These are phyloP conservation scores for Echiichthys vipera DNA, from an alignment of 2,797 vertebrate species.

Conservation along the genomic window DNA sequence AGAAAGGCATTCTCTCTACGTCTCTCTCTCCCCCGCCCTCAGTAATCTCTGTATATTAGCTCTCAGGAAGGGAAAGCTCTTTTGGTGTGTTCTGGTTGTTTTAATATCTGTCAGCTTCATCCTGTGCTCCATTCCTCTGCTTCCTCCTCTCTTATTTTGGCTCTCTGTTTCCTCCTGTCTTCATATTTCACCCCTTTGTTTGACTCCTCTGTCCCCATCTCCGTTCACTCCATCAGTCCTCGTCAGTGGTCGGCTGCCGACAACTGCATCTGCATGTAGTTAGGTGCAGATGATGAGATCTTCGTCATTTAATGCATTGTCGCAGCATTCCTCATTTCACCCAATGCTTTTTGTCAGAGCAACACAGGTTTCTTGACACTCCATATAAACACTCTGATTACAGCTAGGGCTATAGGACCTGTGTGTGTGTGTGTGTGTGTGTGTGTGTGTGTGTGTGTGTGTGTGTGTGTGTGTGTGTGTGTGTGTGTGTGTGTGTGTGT, in stretches of 20 bases:
- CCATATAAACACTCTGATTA: conserved; percentile 79
- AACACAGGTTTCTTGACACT: conserved; percentile 65
- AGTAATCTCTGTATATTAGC: conserved; percentile 88
- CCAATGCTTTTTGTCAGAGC: conserved; percentile 71
- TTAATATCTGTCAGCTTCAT: conserved; percentile 89
- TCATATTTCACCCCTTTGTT: conserved; percentile 86
- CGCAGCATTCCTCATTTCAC: conserved; percentile 66
- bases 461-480: conserved; percentile 4
- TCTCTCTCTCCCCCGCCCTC: conserved; percentile 58
- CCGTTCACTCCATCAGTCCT: conserved; percentile 76
- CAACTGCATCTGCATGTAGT: conserved; percentile 35
- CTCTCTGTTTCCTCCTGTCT: conserved; percentile 84
- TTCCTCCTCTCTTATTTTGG: conserved; percentile 82
- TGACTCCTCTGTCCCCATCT: conserved; percentile 85
- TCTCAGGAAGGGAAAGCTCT: conserved; percentile 83
- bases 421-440: conserved; percentile 30
- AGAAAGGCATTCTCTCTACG: conserved; percentile 36
- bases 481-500: background rate
- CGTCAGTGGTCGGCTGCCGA: conserved; percentile 49
- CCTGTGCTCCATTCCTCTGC: conserved; percentile 85
- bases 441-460: conserved; percentile 26
- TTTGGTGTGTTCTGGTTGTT: conserved; percentile 81
- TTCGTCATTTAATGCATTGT: conserved; percentile 52
- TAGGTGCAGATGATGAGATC: conserved; percentile 54
- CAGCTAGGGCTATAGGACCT: conserved; percentile 46